Evolutionary conservation across 2,797 vertebrate genomes (phyloP), one percentile per base, ranked within the genome.

Genomic region (Mus minutoides): DNA sequence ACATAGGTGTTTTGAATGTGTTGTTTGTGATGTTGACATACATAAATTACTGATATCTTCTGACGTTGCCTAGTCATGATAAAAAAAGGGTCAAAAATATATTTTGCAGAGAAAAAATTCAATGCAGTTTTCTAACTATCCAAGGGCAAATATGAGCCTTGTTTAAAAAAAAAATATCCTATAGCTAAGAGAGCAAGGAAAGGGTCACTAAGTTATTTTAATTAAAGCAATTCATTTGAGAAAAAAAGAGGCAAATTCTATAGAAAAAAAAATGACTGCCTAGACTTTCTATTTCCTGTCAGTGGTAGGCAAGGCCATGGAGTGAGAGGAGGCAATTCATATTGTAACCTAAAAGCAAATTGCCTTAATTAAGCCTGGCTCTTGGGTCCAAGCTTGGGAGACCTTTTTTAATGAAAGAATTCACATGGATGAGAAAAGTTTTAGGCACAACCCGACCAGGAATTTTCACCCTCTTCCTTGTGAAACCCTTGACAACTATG

Each of bases 121-220:
- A 52, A 1, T 82, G 64, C 2, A 93, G 58, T 88, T 73, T 90
- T 91, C 58, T 88, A 91, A 92, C n/a, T 67, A 78, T 88, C 49
- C 34, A 92, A 90, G 21, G 49, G 4, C 49, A 93, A 64, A 95
- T 97, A 26, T 92, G 21, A 95, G 75, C 17, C 11, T 92, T 92
- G 52, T 49, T 29, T 12, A 7, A 54, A 89, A 49, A 82, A 26
- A 87, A 91, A n/a, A 49, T 4, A 21, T 37, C n/a, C 82, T 89
- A 11, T 73, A 54, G 78, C 73, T 6, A 40, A 90, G 78, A 92
- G 67, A 92, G 85, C 67, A 95, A 67, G 31, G 85, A 64, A 94
- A 85, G 49, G 88, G 58, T 91, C 85, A 95, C 40, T 92, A n/a
- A 4, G 79, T 98, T 97, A 80, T 49, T 97, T 97, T 97, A 96